phyloP scores from a whole-genome alignment of 2,888 invertebrate species.

The Pecten maximus region DNA sequence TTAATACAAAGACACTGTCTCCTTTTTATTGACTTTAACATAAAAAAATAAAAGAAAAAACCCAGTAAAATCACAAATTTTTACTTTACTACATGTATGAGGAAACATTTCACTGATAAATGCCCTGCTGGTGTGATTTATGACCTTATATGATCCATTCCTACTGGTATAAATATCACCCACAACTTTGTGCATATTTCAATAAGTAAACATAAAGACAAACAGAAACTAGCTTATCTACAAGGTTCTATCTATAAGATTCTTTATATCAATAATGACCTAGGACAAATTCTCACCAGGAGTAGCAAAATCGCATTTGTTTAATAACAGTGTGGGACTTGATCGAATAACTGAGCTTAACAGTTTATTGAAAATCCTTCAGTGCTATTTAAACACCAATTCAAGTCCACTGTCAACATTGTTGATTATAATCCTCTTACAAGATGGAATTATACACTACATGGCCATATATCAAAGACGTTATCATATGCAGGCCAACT shows the following conservation, averaged over 20 bases:
- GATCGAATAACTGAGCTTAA: conserved; percentile 3
- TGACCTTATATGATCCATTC: background rate
- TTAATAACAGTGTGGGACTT: background rate
- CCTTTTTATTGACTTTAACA: too few relatives aligned
- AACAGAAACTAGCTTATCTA: background rate
- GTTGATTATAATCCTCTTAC: conserved; percentile 19
- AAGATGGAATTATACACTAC: conserved; percentile 18
- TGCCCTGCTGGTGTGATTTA: background rate
- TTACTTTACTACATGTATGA: background rate
- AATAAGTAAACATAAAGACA: background rate
- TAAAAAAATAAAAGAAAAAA: too few relatives aligned
- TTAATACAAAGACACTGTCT: too few relatives aligned
- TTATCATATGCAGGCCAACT: background rate
- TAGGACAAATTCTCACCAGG: background rate
- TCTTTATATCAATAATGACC: background rate
- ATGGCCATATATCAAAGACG: background rate
- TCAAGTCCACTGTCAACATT: conserved; percentile 20
- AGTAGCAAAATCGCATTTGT: conserved; percentile 9
- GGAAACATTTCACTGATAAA: background rate
- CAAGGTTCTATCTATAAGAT: background rate
- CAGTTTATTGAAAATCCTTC: conserved; percentile 28
- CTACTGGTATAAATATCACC: background rate
- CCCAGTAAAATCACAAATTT: background rate
- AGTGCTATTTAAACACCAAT: conserved; percentile 25
- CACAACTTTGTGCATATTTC: background rate